Base-by-base conservation (phyloP, 2,113 vertebrate species). In the Aix galericulata region DNA sequence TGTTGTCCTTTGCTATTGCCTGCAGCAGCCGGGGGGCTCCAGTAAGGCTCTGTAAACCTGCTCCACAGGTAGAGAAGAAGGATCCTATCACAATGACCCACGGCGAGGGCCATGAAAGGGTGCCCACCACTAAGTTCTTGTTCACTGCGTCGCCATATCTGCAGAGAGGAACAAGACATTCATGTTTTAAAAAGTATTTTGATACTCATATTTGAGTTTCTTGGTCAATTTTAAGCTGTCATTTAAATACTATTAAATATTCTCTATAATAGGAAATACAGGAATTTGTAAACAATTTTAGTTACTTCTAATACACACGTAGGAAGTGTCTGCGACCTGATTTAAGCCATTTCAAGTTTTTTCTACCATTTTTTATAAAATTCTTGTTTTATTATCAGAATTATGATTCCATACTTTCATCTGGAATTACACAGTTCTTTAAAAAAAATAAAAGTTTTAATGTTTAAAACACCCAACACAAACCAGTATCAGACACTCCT, bases 51-150 rank as follows among this genome's bases (percentile, higher is more conserved):
- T 99, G 99, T 7, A 99, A 93, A 2, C 99, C 99, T 0, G 99
- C 99, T 8, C 99, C 99, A 2, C 99, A 98, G 1, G 99, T 99
- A 36, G 99, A 99, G 97, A 99, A 99, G 97, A 99, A 99, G 63
- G 99, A 99, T 6, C 99, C 99, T 1, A 99, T 98, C 67, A 99
- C 99, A 22, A 99, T 99, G 93, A 99, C 99, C 99, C 99, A 99
- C 0, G 99, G 99, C 0, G 99, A 99, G 26, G 99, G 99, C 99
- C 99, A 99, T 0, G 99, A 98, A 15, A 99, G 98, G 0, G 99
- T 99, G 21, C 99, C 99, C 87, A 99, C 99, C 88, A 99, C 99
- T 50, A 99, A 48, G 95, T 99, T 99, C 96, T 98, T 99, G 80
- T 96, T 98, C 85, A 99, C 99, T 0, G 98, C 99, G 1, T 99